phyloP scores from a whole-genome alignment of 2,113 vertebrate species.

The Spizaetus ornatus region DNA sequence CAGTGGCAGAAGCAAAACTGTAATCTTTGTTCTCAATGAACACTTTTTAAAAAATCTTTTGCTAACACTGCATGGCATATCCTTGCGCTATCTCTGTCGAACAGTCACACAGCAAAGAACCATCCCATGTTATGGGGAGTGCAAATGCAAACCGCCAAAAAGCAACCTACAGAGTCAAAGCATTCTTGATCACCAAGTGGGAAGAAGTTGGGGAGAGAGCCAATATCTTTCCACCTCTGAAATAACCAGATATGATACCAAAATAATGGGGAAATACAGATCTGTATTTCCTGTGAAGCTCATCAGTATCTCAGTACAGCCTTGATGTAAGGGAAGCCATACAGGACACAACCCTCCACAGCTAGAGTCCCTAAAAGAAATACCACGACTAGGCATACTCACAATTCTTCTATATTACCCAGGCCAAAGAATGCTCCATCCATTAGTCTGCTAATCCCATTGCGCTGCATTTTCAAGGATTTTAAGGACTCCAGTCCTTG shows the following conservation, averaged over 20 bases:
- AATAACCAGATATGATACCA: background rate
- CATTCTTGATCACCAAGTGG: background rate
- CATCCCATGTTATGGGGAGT: background rate
- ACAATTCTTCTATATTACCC: slow-evolving; percentile 90
- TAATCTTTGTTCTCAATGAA: background rate
- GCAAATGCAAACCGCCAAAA: background rate
- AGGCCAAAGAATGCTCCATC: slow-evolving; percentile 97
- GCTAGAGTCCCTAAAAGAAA: background rate
- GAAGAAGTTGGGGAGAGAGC: background rate
- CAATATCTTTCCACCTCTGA: background rate
- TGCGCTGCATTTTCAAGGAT: slow-evolving; percentile 94
- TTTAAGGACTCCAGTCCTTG: slow-evolving; percentile 92
- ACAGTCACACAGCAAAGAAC: background rate
- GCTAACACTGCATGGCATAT: too few relatives aligned
- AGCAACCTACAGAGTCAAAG: background rate
- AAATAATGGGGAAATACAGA: background rate
- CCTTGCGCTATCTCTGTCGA: too few relatives aligned
- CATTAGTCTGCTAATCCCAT: slow-evolving; percentile 91
- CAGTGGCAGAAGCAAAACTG: background rate
- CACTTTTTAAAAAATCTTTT: background rate
- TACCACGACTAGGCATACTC: slow-evolving; percentile 54
- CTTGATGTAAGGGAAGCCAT: background rate
- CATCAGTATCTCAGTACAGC: background rate
- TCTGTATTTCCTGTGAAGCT: background rate
- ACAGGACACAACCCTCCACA: background rate